Percentiles rank a stretch among this genome's conserved stretches.
These are phyloP conservation scores for Strix aluco DNA, from an alignment of 2,113 vertebrate species.

Conservation along the genomic window DNA sequence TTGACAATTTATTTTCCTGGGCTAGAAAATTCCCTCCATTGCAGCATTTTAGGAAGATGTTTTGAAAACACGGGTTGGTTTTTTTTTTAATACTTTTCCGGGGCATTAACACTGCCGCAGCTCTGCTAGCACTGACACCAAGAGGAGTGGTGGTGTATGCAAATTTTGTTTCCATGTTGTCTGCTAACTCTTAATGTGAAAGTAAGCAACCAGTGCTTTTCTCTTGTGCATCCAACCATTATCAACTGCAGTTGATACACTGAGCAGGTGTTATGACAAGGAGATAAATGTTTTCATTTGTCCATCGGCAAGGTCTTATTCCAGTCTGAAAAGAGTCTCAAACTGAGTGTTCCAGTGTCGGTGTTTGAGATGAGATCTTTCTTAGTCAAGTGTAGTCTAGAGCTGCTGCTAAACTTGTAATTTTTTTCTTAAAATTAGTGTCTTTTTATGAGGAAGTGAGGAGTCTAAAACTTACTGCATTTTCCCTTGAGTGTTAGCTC, in stretches of 20 bases:
- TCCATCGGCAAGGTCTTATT: neutral
- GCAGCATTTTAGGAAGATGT: neutral
- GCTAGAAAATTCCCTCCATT: neutral
- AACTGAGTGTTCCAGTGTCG: neutral
- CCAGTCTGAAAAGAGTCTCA: neutral
- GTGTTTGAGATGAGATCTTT: neutral
- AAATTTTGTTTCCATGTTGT: neutral
- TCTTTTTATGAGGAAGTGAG: neutral
- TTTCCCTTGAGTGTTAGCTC: neutral
- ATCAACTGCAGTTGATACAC: neutral
- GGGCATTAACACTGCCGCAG: neutral
- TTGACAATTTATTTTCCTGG: conserved; percentile 1
- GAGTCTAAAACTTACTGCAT: neutral
- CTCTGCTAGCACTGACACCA: neutral
- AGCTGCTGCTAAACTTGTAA: neutral
- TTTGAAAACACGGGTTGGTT: neutral
- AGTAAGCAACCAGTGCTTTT: neutral
- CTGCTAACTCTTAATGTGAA: neutral
- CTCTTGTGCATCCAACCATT: neutral
- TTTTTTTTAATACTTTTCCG: neutral
- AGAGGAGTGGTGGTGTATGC: neutral
- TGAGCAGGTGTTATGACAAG: neutral
- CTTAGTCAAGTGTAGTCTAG: neutral
- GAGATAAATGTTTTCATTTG: conserved; percentile 24
- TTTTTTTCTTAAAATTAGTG: neutral